Base-by-base conservation (phyloP, 2,113 vertebrate species). In the Rhinopomastus cyanomelas region DNA sequence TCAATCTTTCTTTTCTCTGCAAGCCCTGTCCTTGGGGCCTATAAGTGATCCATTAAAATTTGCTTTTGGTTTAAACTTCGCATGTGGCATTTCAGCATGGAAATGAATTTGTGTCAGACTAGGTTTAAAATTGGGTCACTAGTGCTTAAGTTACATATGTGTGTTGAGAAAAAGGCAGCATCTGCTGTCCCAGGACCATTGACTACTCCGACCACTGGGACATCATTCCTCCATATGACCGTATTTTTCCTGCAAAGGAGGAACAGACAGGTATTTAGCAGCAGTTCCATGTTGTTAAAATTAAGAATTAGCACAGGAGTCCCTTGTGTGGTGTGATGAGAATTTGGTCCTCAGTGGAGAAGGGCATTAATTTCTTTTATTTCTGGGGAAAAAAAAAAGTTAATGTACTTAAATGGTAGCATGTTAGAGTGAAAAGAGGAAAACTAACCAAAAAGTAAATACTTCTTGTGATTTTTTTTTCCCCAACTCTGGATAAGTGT, bases 71-170 rank as follows among this genome's bases (percentile, higher is more conserved):
- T 72, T 87, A 61, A 91, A 83, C 19, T 85, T 94, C 85, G 16
- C 17, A 18, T 61, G 59, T 77, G 60, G 44, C 36, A 53, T 96
- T 94, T 90, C 56, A 81, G 29, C 72, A 80, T 57, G 52, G 76
- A 89, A 84, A 80, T 56, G 52, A 81, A 92, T 93, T 87, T 75
- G 49, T 95, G 84, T 94, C 75, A 92, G 57, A 62, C 36, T 81
- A 59, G 20, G 57, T 84, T 91, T 90, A 56, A 95, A 93, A 91
- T 18, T 92, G 66, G 66, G 57, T 95, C 87, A 91, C 26, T 77
- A 88, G 76, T 87, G 56, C 87, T 88, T 79, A 85, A 89, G 72
- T 92, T 90, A 66, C 13, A 6, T 48, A 39, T 42, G 18, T 52
- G 46, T 65, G 44, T 23, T 81, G 37, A 66, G 57, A 67, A 84